phyloP scores from a whole-genome alignment of 2,113 vertebrate species.

The Gnathonemus echidnorhynchus region DNA sequence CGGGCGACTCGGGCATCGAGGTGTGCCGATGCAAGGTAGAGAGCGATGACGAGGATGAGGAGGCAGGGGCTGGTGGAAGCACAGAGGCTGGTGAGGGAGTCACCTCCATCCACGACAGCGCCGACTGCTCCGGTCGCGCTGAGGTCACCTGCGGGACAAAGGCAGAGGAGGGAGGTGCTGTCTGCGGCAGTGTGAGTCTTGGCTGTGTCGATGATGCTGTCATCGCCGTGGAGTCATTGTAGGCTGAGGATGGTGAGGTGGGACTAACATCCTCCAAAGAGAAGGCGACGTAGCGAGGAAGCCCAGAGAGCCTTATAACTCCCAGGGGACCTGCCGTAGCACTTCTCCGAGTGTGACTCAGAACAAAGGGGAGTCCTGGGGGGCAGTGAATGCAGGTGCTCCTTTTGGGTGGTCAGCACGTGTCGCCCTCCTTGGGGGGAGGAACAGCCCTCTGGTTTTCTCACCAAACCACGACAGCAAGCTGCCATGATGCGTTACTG shows the following conservation, averaged over 20 bases:
- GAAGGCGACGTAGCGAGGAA: background rate
- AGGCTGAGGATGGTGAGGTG: slow-evolving; percentile 19
- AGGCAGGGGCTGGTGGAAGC: slow-evolving; percentile 29
- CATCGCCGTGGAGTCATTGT: slow-evolving; percentile 52
- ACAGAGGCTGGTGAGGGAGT: slow-evolving; percentile 15
- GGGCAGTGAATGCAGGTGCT: background rate
- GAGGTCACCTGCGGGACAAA: slow-evolving; percentile 24
- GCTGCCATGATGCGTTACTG: background rate
- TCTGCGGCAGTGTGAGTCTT: slow-evolving; percentile 34
- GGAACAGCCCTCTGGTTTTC: background rate
- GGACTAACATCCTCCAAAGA: background rate
- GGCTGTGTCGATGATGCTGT: slow-evolving; percentile 38
- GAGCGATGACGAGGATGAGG: slow-evolving; percentile 43
- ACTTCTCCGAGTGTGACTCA: background rate
- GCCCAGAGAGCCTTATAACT: background rate
- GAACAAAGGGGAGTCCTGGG: too few relatives aligned
- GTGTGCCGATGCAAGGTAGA: slow-evolving; percentile 67
- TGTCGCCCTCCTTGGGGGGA: background rate
- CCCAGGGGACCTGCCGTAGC: background rate
- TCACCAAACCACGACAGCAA: background rate
- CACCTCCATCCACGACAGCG: slow-evolving; percentile 53
- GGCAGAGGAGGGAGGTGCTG: slow-evolving; percentile 28
- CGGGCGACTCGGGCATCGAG: slow-evolving; percentile 84
- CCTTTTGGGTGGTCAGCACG: background rate
- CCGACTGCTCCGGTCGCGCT: slow-evolving; percentile 50